Evolutionary conservation across 2,113 vertebrate genomes (phyloP), one percentile per base, ranked within the genome.

Genomic region (Phrynocephalus versicolor): DNA sequence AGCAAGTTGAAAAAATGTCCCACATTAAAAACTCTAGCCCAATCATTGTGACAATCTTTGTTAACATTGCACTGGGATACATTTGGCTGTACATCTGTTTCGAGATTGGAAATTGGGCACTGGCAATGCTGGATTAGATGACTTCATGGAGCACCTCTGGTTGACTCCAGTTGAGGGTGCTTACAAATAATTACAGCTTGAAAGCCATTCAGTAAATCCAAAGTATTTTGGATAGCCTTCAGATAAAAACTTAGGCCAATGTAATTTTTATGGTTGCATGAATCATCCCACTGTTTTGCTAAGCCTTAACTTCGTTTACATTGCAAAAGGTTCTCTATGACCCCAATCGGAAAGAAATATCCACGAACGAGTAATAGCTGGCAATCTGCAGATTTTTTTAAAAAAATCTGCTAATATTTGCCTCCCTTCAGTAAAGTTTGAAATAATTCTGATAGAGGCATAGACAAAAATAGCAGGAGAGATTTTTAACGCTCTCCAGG

Each of bases 281-380:
- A 92, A 87, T 89, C 1, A 33, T 87, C 79, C 39, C 14, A 60
- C n/a, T 88, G 74, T 89, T 93, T 91, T 92, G 64, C 75, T 85
- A 92, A 92, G 69, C 85, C 79, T 92, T 83, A 88, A 90, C 64
- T 91, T 91, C 74, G 87, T 89, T 93, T 94, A 89, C 55, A 30
- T 89, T 92, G 90, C 60, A 91, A 88, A 51, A 82, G 0, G 0
- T 92, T 92, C 62, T 65, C 15, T 81, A 45, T 55, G 39, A 91
- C 86, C 93, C 58, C 71, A 93, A 83, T 87, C 85, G 92, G 87
- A 92, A 91, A 86, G 41, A 93, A 94, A 95, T 86, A 92, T 51
- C 82, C 71, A 84, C 89, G 89, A 92, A 93, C 78, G 85, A 90
- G 88, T 90, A 93, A 70, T 62, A 92, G 79, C 86, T 91, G 85